phyloP scores from a whole-genome alignment of 2,797 vertebrate species.

The Tadarida brasiliensis region DNA sequence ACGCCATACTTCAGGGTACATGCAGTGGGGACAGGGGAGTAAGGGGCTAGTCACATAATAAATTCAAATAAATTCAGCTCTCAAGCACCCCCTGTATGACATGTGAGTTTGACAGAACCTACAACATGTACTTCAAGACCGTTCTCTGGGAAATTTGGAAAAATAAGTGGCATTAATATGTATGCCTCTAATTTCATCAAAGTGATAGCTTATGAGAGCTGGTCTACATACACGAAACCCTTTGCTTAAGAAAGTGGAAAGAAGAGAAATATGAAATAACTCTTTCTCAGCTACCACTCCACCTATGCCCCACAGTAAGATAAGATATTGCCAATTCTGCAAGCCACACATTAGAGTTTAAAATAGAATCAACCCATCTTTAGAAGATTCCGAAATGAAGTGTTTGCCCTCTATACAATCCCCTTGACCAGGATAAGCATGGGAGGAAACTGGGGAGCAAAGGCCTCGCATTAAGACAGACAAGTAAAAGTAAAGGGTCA shows the following conservation, averaged over 20 bases:
- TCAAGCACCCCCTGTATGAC: constrained; percentile 22
- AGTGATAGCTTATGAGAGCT: constrained; percentile 75
- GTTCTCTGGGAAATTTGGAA: constrained; percentile 70
- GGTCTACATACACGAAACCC: constrained; percentile 62
- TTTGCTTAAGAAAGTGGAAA: constrained; percentile 28
- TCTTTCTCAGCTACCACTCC: not conserved
- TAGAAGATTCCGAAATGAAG: constrained; percentile 33
- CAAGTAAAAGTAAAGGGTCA: not conserved
- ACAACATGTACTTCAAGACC: constrained; percentile 71
- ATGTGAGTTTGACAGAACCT: constrained; percentile 51
- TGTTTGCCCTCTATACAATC: not conserved
- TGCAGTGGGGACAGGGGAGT: not conserved
- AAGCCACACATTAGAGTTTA: not conserved
- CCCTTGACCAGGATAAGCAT: not conserved
- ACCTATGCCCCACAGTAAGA: not conserved
- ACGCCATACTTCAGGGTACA: not conserved
- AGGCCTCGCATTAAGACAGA: not conserved
- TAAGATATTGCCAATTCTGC: not conserved
- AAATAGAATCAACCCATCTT: not conserved
- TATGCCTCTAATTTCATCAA: constrained; percentile 80
- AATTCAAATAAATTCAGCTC: constrained; percentile 55
- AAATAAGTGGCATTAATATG: constrained; percentile 83
- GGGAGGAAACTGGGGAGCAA: not conserved
- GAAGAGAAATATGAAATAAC: not conserved
- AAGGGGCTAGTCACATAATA: constrained; percentile 49